phyloP scores from a whole-genome alignment of 2,797 vertebrate species.

The Pipistrellus pygmaeus region DNA sequence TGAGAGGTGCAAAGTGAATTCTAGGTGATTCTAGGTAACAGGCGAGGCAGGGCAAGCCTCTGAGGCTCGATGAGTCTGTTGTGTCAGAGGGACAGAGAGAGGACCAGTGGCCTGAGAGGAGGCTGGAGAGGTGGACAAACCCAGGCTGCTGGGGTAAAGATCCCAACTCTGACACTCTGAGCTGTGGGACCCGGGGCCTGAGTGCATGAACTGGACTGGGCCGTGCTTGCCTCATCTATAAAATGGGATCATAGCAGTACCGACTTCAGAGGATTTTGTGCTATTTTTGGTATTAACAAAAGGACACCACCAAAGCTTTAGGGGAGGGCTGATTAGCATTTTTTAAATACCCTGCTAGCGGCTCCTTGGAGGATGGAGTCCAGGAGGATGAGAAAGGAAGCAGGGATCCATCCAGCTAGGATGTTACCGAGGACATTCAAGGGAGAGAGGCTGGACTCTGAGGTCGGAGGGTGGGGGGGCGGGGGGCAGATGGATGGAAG shows the following conservation, averaged over 20 bases:
- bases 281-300: not conserved
- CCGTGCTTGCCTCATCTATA: not conserved
- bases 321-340: not conserved
- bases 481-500: not conserved
- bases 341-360: not conserved
- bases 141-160: not conserved
- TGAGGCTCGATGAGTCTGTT: not conserved
- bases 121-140: accelerated
- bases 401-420: not conserved
- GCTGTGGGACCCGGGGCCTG: not conserved
- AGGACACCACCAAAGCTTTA: not conserved
- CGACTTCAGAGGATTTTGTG: not conserved
- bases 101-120: not conserved
- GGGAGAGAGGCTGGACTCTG: not conserved
- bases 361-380: not conserved
- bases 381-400: not conserved
- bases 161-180: not conserved
- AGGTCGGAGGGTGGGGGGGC: no score
- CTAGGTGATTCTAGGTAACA: no score
- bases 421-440: no score
- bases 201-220: not conserved
- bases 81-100: not conserved
- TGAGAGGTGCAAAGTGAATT: not conserved
- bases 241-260: not conserved
- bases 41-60: not conserved